Evolutionary conservation across 1,140 invertebrate species (phyloP).

Genomic region (Drosophila simulans): DNA sequence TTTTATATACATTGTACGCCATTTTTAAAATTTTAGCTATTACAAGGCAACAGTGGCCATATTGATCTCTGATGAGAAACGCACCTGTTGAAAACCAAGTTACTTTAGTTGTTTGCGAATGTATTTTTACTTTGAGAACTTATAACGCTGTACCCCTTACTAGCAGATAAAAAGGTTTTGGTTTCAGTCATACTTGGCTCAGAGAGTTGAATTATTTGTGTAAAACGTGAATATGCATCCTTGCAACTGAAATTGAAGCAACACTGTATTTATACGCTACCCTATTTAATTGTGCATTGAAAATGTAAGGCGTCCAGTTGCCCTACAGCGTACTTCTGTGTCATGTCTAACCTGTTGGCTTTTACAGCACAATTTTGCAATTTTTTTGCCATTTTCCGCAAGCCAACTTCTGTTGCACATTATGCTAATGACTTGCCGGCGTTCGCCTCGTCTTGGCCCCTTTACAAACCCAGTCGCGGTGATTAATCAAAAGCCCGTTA

Average conservation of each 20-base stretch:
- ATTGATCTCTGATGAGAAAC: constrained; percentile 45
- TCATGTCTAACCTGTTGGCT: constrained; percentile 55
- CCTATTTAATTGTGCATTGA: too few relatives aligned
- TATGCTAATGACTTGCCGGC: constrained; percentile 75
- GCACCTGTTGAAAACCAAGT: constrained; percentile 79
- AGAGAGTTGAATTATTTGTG: too few relatives aligned
- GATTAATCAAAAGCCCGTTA: constrained; percentile 67
- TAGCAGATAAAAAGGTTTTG: too few relatives aligned
- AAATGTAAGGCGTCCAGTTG: too few relatives aligned
- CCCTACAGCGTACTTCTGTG: not conserved
- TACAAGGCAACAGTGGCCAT: constrained; percentile 43
- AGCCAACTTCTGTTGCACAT: constrained; percentile 74
- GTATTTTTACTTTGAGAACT: not conserved
- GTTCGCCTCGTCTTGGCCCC: constrained; percentile 21
- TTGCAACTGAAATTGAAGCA: too few relatives aligned
- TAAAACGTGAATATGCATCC: too few relatives aligned
- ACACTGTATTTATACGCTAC: too few relatives aligned
- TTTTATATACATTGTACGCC: constrained; percentile 8
- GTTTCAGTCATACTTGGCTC: too few relatives aligned
- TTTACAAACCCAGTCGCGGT: constrained; percentile 40
- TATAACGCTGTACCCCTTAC: not conserved
- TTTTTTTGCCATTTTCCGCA: constrained; percentile 75
- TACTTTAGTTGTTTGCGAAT: constrained; percentile 52
- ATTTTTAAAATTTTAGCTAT: constrained; percentile 31
- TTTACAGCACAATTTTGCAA: constrained; percentile 54